Base-by-base conservation (phyloP, 2,797 vertebrate genomes). In the Aulostomus chinensis region DNA sequence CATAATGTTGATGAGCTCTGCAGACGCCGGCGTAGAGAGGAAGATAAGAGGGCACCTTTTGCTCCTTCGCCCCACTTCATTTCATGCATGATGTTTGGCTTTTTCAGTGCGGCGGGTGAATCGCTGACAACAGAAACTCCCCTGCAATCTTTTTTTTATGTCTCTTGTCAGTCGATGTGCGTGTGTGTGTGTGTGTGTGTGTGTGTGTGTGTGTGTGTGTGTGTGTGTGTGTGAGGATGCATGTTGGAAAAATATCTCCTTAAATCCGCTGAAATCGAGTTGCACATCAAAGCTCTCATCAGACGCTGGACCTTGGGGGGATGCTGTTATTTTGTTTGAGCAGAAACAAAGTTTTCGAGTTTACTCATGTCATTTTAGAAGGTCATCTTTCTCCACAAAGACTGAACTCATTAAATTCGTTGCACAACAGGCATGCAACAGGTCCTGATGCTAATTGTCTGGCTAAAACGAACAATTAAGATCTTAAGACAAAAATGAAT, bases 301-400 rank as follows among this genome's bases (percentile, higher is more conserved):
- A 35, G 39, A 25, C 1, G 0, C 33, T 25, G 49, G 62, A 78
- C 69, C 55, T 43, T 5, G 0, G 59, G 35, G 56, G 48, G 1
- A 37, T 78, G 57, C 73, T 71, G 53, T 76, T 80, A 39, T 83
- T 75, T 76, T 34, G 34, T 76, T 54, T 3, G 53, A 73, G 46
- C 22, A 9, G 38, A 54, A 28, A 53, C 47, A 24, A 37, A 48
- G 33, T 60, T 15, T 51, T 56, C n/a, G n/a, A n/a, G n/a, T 67
- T 71, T 53, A 76, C n/a, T 81, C 61, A 18, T 66, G 66, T 83
- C 55, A 54, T 60, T 72, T 48, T 2, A 33, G 76, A 82, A 86
- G 77, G 78, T 84, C 67, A 75, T 68, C 65, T 50, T 53, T 53
- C 67, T 63, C 22, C 43, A 67, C 71, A 74, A 71, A 78, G 71